Percentiles rank a stretch among this genome's conserved stretches.
Conservation (phyloP, 1,140 invertebrate species). For the Drosophila parvula region DNA sequence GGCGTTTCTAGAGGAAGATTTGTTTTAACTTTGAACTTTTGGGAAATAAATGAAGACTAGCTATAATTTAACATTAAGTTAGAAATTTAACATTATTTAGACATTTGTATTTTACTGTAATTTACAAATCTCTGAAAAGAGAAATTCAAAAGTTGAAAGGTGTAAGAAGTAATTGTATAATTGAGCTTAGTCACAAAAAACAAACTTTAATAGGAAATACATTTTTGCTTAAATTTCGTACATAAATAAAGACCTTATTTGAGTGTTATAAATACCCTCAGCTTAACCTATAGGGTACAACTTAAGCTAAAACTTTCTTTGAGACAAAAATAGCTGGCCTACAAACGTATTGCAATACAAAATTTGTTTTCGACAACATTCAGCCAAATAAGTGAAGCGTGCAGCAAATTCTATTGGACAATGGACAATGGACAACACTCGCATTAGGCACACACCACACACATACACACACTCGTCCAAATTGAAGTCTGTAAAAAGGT, state of each 20-base stretch:
- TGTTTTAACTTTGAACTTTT: neutral
- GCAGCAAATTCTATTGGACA: conserved; percentile 50
- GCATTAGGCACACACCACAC: conserved; percentile 49
- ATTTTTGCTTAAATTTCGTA: neutral
- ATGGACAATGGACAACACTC: conserved; percentile 16
- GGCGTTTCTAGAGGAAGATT: neutral
- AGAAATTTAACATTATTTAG: too few relatives aligned
- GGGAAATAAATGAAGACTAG: neutral
- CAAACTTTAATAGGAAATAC: too few relatives aligned
- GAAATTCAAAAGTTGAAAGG: neutral
- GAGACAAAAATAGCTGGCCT: conserved; percentile 31
- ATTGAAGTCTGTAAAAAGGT: conserved; percentile 46
- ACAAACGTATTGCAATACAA: conserved; percentile 61
- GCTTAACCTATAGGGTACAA: neutral
- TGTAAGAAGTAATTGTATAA: neutral
- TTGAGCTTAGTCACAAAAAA: too few relatives aligned
- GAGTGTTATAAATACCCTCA: neutral
- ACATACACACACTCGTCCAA: conserved; percentile 3
- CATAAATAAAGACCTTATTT: neutral
- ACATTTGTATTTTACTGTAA: neutral
- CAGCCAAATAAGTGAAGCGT: conserved; percentile 61
- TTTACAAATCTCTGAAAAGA: too few relatives aligned
- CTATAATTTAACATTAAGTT: neutral
- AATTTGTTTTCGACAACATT: conserved; percentile 56
- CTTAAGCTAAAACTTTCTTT: conserved; percentile 8